Evolutionary conservation across 2,888 invertebrate genomes (phyloP).

Genomic region (Troides aeacus): DNA sequence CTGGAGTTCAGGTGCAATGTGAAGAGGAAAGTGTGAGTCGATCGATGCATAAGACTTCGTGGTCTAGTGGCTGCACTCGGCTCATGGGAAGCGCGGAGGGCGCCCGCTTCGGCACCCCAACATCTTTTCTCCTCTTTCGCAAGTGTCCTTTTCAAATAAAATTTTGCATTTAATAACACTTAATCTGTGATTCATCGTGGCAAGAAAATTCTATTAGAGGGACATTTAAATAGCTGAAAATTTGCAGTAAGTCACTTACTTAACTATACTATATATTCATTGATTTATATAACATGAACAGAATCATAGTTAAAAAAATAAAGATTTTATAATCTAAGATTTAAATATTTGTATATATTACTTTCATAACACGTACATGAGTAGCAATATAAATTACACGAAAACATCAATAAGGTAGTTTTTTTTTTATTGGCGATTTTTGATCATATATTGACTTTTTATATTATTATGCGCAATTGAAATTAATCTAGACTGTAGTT

Average conservation of each 20-base stretch:
- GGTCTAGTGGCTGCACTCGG: conserved; percentile 61
- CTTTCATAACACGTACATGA: no score
- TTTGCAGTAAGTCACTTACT: not conserved
- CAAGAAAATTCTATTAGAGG: not conserved
- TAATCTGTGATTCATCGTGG: not conserved
- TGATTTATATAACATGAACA: not conserved
- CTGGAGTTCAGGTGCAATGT: conserved; percentile 39
- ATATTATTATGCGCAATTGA: not conserved
- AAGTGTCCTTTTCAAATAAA: not conserved
- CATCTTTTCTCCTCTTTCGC: not conserved
- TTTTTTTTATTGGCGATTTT: not conserved
- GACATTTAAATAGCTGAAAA: not conserved
- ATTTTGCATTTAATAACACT: not conserved
- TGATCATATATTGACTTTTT: not conserved
- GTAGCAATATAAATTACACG: not conserved
- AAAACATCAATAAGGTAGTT: not conserved
- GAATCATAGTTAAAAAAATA: not conserved
- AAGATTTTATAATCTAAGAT: not conserved
- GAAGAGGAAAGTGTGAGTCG: conserved; percentile 57
- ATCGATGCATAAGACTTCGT: conserved; percentile 52
- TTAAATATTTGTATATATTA: not conserved
- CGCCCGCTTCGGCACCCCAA: conserved; percentile 50
- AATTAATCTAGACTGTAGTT: not conserved
- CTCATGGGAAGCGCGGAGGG: conserved; percentile 60
- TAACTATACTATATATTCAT: not conserved